These are phyloP conservation scores for Ficedula albicollis DNA, from an alignment of 2,797 vertebrate species.

Conservation along the genomic window DNA sequence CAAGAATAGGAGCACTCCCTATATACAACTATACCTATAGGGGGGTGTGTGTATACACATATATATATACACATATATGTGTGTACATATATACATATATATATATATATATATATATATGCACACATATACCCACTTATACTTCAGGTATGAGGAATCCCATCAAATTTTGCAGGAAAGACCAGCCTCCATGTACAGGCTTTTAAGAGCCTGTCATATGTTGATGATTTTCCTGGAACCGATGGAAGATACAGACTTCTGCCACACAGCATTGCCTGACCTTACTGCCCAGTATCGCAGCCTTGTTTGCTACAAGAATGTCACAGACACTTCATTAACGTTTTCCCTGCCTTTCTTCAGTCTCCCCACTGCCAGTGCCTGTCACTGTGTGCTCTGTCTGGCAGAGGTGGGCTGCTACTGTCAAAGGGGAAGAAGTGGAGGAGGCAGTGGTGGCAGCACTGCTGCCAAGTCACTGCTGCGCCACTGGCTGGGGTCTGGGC, in stretches of 20 bases:
- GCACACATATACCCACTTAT: rapidly evolving
- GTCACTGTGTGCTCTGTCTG: neutral
- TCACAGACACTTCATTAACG: rapidly evolving
- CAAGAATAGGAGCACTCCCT: neutral
- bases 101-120: rapidly evolving
- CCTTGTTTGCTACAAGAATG: neutral
- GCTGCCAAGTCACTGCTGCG: neutral
- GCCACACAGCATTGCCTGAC: rapidly evolving
- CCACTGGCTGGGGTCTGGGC: neutral
- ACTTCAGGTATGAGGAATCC: neutral
- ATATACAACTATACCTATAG: neutral
- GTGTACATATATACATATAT: rapidly evolving
- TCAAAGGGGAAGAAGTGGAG: neutral
- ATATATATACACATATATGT: rapidly evolving
- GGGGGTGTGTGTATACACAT: rapidly evolving
- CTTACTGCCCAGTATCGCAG: neutral
- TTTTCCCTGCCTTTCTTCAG: neutral
- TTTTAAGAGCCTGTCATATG: neutral
- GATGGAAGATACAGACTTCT: rapidly evolving
- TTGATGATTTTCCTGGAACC: neutral
- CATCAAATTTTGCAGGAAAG: neutral
- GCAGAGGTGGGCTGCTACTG: neutral
- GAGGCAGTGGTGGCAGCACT: neutral
- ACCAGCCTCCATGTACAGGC: neutral
- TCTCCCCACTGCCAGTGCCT: no score